A percentile compares a stretch with the other conserved stretches of the same genome.
Conservation (phyloP, 2,113 vertebrate genomes). For the Phaethornis superciliosus region DNA sequence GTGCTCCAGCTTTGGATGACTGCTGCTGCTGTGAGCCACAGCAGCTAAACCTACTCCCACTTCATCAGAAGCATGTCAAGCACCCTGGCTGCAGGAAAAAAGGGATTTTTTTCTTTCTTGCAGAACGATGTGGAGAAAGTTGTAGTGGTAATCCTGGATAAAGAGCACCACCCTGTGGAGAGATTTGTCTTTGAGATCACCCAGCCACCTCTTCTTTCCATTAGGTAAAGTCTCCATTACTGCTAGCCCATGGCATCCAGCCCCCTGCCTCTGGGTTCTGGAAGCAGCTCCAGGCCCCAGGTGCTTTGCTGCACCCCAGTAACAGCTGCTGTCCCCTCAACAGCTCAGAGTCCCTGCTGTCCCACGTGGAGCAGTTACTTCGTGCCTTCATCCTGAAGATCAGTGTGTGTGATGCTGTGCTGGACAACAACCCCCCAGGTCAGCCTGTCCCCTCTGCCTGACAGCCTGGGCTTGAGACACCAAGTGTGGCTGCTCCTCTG, state of each 20-base stretch:
- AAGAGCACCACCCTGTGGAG: constrained; percentile 97
- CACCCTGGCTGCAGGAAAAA: neutral
- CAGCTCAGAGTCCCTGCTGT: constrained; percentile 92
- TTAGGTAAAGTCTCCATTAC: constrained; percentile 79
- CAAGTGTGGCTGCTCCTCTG: fast-evolving
- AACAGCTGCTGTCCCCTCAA: neutral
- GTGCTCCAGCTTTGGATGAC: neutral
- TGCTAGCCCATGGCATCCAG: neutral
- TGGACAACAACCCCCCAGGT: constrained; percentile 93
- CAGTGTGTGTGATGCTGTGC: constrained; percentile 94
- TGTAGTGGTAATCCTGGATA: constrained; percentile 96
- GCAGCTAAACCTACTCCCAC: neutral
- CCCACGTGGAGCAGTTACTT: constrained; percentile 93
- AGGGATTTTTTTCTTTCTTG: neutral
- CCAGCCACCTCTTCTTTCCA: constrained; percentile 91
- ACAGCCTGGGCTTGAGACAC: neutral
- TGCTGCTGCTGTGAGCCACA: neutral
- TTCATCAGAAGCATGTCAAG: neutral
- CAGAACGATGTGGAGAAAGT: constrained; percentile 98
- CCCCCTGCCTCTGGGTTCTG: neutral
- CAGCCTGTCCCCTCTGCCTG: neutral
- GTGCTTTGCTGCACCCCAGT: neutral
- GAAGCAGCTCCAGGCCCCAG: neutral
- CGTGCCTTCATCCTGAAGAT: constrained; percentile 98
- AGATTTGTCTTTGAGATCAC: constrained; percentile 98